Base-by-base conservation (phyloP, 2,113 vertebrate genomes). In the Picathartes gymnocephalus region DNA sequence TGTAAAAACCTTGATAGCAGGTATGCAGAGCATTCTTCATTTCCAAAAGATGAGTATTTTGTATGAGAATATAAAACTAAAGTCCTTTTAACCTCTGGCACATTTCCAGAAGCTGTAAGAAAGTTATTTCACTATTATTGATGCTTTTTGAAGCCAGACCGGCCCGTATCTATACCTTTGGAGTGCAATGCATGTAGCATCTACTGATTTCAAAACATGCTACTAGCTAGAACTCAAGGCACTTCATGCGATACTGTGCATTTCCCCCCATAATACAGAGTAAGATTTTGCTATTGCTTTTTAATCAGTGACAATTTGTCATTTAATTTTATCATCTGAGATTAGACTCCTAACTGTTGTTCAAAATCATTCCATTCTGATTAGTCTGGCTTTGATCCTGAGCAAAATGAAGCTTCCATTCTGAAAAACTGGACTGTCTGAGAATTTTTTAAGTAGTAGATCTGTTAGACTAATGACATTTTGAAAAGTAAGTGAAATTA, bases 1-100 rank as follows among this genome's bases (percentile, higher is more conserved):
- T 97, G 92, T 93, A 95, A 97, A 70, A 97, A 92, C 53, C 96
- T 98, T 50, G 98, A 99, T 93, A 92, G 94, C 96, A 98, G 99
- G 99, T 99, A 98, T 54, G 68, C 51, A 79, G 68, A 91, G 37
- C 24, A 20, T 17, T 72, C 53, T 57, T 72, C 4, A 24, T 88
- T 66, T 68, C 23, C 27, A 40, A 88, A 81, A 57, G 13, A 60
- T 69, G 3, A 69, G 5, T 74, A 11, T 83, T 62, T 90, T 83
- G 15, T 72, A 10, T 70, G 25, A 73, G 19, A 77, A 30, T 19
- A 27, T 61, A 50, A 45, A 68, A 54, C 45, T 53, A 30, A 83
- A 54, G n/a, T 61, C 10, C 18, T 86, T 28, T 81, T 31, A 90
- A 65, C 24, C 11, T 91, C 42, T 61, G 37, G 62, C n/a, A 53